A percentile compares a stretch with the other conserved stretches of the same genome.
phyloP scores from a whole-genome alignment of 2,113 vertebrate species.

The Spizaetus ornatus region DNA sequence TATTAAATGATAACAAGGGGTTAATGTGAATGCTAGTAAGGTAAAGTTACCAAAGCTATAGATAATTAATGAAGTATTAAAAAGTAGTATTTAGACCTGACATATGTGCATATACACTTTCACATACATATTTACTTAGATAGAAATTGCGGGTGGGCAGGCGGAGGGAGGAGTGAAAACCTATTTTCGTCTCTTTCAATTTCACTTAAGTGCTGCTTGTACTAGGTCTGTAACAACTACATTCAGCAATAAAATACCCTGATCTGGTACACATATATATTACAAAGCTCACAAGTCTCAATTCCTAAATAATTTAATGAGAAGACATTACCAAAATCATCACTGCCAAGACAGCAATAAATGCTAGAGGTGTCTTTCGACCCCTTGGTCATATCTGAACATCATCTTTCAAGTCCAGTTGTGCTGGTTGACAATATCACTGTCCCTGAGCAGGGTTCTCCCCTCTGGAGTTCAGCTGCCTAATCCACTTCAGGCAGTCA shows the following conservation, averaged over 20 bases:
- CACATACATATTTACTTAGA: neutral
- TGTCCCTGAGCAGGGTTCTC: neutral
- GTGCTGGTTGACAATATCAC: rapidly evolving
- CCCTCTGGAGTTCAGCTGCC: neutral
- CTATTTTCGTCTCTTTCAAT: neutral
- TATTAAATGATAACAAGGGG: neutral
- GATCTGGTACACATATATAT: neutral
- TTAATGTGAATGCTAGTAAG: neutral
- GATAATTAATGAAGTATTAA: neutral
- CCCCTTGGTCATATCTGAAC: neutral
- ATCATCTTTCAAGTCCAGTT: neutral
- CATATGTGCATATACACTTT: neutral
- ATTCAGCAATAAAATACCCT: neutral
- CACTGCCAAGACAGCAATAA: neutral
- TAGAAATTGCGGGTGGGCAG: neutral
- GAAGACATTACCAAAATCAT: neutral
- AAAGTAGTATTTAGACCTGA: neutral
- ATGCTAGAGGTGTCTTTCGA: neutral
- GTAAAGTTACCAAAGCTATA: neutral
- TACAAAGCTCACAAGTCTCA: neutral
- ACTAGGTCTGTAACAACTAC: neutral
- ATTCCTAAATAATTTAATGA: neutral
- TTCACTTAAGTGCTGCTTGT: neutral
- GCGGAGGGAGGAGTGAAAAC: neutral
- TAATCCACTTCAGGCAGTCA: neutral